Percentiles rank a stretch among this genome's conserved stretches.
These are phyloP conservation scores for Drosophila pallidifrons DNA, from an alignment of 1,140 invertebrate genomes.

Conservation along the genomic window DNA sequence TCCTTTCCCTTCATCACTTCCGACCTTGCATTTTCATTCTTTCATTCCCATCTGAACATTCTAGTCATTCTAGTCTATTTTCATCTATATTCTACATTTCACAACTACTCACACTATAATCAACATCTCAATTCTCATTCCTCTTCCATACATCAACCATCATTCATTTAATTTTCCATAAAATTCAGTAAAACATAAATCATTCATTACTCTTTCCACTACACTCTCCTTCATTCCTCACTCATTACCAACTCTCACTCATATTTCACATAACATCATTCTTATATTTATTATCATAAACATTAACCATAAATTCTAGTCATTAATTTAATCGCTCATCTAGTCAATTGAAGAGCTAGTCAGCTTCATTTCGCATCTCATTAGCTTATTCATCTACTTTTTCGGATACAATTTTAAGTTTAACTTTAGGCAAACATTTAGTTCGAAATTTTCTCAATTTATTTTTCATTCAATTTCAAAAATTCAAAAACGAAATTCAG, in stretches of 20 bases:
- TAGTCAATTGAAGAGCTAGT: conserved; percentile 32
- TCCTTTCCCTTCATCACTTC: no score
- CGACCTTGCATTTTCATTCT: no score
- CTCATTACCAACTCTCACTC: background rate
- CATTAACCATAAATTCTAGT: conserved; percentile 28
- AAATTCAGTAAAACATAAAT: background rate
- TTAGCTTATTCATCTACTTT: conserved; percentile 16
- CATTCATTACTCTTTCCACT: background rate
- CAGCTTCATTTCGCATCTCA: conserved; percentile 36
- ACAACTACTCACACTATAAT: background rate
- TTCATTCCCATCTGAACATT: background rate
- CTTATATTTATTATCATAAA: background rate
- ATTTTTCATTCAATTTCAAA: conserved; percentile 20
- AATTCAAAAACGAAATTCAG: conserved; percentile 72
- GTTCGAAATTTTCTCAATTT: conserved; percentile 9
- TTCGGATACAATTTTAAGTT: conserved; percentile 61
- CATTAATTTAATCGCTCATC: conserved; percentile 40
- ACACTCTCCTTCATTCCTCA: background rate
- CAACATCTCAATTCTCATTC: background rate
- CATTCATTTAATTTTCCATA: background rate
- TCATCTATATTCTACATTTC: background rate
- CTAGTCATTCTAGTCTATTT: conserved; percentile 1
- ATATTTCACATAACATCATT: background rate
- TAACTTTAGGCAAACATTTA: conserved; percentile 34
- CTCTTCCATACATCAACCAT: background rate